Evolutionary conservation across 2,113 vertebrate species (phyloP), one percentile per base, ranked within the genome.

Genomic region (Thomomys bottae): DNA sequence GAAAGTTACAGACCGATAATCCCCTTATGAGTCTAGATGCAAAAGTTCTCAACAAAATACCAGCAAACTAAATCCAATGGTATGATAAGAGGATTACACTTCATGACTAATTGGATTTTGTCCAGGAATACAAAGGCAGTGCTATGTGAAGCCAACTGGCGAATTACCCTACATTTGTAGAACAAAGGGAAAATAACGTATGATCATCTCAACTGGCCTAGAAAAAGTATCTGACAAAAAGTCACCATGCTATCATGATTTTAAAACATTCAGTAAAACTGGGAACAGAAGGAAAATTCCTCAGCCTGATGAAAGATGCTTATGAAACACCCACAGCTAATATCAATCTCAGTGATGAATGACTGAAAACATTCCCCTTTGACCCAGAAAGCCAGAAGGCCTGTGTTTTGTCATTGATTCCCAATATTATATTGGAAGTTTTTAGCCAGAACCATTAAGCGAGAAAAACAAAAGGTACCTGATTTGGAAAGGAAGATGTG

Each of bases 201-300:
- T 5, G 36, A 57, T 45, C 10, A 57, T 85, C 15, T 75, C 15
- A 28, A 8, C n/a, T 28, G 15, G 49, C 75, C 32, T 28, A 61
- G 49, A 63, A 79, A 84, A 79, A 59, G 34, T 34, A 17, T 17
- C 18, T 17, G 45, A 42, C 66, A 67, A 34, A 83, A 83, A 24
- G 12, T 54, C 49, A 54, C 49, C 49, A 54, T 54, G 17, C 49
- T 54, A 3, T 15, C 49, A 54, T 54, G 12, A 54, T 54, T 54
- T 54, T 54, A 92, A 87, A 87, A 61, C n/a, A 28, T 36, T 72
- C 20, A 71, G 26, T 6, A 70, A 70, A 68, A 71, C 59, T 49
- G 70, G 49, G 66, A 82, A 68, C 26, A 21, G 57, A 68, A 88
- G n/a, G 32, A 71, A 90, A 83, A 36, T 84, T 89, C 57, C n/a